These are phyloP conservation scores for Cirrhinus mrigala DNA, from an alignment of 2,797 vertebrate species.

Conservation along the genomic window DNA sequence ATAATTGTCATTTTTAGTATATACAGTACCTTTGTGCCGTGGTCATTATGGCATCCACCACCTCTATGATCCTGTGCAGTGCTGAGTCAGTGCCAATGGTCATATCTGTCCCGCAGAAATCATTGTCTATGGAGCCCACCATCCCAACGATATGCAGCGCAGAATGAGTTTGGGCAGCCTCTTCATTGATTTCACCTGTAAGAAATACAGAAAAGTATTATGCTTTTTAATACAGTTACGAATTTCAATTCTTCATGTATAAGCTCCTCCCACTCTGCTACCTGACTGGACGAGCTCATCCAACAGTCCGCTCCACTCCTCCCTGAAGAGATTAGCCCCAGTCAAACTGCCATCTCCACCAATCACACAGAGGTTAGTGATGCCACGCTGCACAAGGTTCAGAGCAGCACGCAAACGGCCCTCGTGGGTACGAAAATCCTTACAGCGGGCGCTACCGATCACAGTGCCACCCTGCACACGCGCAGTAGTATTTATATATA, in stretches of 20 bases:
- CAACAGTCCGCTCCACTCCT: constrained; percentile 87
- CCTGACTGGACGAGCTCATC: constrained; percentile 84
- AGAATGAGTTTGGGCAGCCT: constrained; percentile 81
- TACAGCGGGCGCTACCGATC: constrained; percentile 92
- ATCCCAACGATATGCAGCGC: constrained; percentile 88
- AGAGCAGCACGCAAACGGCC: constrained; percentile 87
- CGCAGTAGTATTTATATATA: neutral
- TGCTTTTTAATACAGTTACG: neutral
- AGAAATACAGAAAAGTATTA: neutral
- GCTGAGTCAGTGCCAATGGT: constrained; percentile 93
- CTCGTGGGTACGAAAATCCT: constrained; percentile 87
- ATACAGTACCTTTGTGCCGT: constrained; percentile 88
- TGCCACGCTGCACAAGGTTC: constrained; percentile 87
- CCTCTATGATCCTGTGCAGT: constrained; percentile 92
- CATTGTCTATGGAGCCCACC: constrained; percentile 93
- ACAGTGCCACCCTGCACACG: constrained; percentile 87
- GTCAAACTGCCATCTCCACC: constrained; percentile 94
- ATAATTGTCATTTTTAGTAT: neutral
- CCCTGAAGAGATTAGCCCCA: constrained; percentile 90
- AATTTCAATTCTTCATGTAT: neutral
- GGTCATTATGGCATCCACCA: constrained; percentile 93
- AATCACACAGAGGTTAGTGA: constrained; percentile 94
- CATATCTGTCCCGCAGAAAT: constrained; percentile 94
- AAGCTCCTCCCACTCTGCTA: constrained; percentile 63
- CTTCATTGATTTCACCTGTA: constrained; percentile 73